Conservation (phyloP, 2,888 invertebrate species). For the Polydrusus tereticollis region DNA sequence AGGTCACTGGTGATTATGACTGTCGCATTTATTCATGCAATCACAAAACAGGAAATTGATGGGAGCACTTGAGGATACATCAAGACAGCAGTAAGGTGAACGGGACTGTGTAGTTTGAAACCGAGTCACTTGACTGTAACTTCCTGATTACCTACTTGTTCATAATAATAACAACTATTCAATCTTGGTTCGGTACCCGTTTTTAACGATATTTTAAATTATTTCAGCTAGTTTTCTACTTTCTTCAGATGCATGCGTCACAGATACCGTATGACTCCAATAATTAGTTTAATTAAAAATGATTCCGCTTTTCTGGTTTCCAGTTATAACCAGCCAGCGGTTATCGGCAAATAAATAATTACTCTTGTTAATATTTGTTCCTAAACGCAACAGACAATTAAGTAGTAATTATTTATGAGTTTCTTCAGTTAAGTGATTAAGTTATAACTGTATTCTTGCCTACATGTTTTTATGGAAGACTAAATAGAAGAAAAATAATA, state of each 20-base stretch:
- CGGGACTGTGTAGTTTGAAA: too few relatives aligned
- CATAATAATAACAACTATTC: neutral
- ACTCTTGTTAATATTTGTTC: neutral
- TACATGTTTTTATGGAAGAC: too few relatives aligned
- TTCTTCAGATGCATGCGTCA: neutral
- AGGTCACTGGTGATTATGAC: too few relatives aligned
- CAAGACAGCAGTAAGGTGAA: too few relatives aligned
- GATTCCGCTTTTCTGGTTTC: neutral
- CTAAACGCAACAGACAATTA: neutral
- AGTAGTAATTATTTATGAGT: neutral
- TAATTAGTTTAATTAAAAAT: constrained; percentile 11
- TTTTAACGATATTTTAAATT: neutral
- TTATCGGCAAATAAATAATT: neutral
- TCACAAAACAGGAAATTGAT: too few relatives aligned
- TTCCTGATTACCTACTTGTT: too few relatives aligned
- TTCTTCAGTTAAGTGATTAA: neutral
- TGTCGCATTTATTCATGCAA: too few relatives aligned
- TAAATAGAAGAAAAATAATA: too few relatives aligned
- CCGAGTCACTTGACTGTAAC: too few relatives aligned
- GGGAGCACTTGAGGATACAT: too few relatives aligned
- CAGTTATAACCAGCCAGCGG: constrained; percentile 15
- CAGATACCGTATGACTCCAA: constrained; percentile 3
- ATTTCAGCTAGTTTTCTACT: neutral
- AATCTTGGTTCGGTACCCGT: neutral
- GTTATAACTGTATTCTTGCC: neutral